These are phyloP conservation scores for Tetheella fluctuosa DNA, from an alignment of 2,888 invertebrate genomes.

Conservation along the genomic window DNA sequence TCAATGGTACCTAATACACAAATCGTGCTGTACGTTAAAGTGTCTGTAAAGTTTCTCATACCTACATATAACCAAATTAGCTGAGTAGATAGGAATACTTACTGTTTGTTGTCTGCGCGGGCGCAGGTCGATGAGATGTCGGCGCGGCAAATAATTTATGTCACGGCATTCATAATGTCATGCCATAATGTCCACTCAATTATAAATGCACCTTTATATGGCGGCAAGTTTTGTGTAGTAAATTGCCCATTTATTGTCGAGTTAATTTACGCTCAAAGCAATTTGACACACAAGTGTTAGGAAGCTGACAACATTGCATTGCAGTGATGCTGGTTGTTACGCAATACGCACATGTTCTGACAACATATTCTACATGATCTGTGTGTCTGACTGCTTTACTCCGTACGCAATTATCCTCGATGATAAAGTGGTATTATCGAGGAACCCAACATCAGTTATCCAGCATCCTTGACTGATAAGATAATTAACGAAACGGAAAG, in stretches of 20 bases:
- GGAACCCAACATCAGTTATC: neutral
- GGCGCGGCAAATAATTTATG: conserved; percentile 34
- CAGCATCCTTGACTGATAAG: neutral
- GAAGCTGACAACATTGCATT: conserved; percentile 24
- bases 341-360: neutral
- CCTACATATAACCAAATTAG: neutral
- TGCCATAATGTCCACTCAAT: conserved; percentile 48
- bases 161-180: conserved; percentile 35
- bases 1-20: too few species aligned
- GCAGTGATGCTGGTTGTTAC: conserved; percentile 18
- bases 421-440: conserved; percentile 5
- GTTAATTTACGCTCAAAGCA: conserved; percentile 57
- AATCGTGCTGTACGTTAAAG: neutral
- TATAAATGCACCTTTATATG: conserved; percentile 47
- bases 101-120: neutral
- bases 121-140: neutral
- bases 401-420: neutral
- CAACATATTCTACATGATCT: too few species aligned
- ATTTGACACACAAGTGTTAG: too few species aligned
- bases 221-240: conserved; percentile 54
- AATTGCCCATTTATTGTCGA: conserved; percentile 58
- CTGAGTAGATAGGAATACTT: too few species aligned
- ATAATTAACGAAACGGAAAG: neutral
- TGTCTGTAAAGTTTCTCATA: neutral
- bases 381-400: conserved; percentile 2